Percentiles rank a stretch among this genome's conserved stretches.
phyloP scores from a whole-genome alignment of 2,797 vertebrate genomes.

The Muscicapa comitata region DNA sequence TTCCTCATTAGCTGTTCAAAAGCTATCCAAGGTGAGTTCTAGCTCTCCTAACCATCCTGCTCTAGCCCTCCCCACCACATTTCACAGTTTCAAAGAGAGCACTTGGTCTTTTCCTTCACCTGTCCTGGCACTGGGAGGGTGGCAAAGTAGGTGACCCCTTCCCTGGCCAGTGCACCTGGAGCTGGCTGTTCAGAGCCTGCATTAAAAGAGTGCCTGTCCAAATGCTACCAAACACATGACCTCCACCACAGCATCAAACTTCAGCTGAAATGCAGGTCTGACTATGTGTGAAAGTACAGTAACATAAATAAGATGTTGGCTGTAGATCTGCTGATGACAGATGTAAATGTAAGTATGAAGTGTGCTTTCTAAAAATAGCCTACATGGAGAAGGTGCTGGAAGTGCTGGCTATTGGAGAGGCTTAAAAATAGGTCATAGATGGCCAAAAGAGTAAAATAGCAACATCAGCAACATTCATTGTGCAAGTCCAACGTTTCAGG shows the following conservation, averaged over 20 bases:
- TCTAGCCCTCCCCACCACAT: background rate
- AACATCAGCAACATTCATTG: background rate
- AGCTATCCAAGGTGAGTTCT: background rate
- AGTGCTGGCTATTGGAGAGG: background rate
- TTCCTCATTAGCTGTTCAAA: background rate
- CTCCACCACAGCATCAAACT: constrained; percentile 24
- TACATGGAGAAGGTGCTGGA: constrained; percentile 35
- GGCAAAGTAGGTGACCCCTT: background rate
- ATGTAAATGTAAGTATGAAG: constrained; percentile 45
- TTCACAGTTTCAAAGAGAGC: background rate
- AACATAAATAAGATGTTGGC: constrained; percentile 51
- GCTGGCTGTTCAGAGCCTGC: background rate
- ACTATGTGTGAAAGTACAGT: constrained; percentile 41
- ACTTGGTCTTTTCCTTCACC: background rate
- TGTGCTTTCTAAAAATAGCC: constrained; percentile 61
- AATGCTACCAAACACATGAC: background rate
- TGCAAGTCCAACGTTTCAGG: background rate
- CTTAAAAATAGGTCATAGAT: constrained; percentile 14
- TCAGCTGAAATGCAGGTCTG: background rate
- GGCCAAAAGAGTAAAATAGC: background rate
- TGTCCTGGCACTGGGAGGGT: background rate
- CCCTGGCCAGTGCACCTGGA: background rate
- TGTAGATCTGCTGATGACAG: constrained; percentile 48
- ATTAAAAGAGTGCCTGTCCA: background rate
- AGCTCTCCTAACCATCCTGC: background rate